A percentile compares a stretch with the other conserved stretches of the same genome.
phyloP scores from a whole-genome alignment of 2,113 vertebrate genomes.

The Urocitellus parryii region DNA sequence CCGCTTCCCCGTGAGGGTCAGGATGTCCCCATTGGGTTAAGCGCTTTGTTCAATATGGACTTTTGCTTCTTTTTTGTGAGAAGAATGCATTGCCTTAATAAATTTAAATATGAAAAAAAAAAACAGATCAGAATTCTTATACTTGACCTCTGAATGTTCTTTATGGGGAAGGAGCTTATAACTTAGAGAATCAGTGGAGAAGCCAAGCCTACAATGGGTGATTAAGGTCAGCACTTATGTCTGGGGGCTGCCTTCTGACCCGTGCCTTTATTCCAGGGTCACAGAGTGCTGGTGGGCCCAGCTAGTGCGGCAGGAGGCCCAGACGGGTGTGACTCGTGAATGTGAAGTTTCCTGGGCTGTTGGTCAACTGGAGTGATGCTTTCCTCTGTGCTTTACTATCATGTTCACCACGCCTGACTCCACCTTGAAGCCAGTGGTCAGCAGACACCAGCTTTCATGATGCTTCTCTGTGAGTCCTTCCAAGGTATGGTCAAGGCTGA shows the following conservation, averaged over 20 bases:
- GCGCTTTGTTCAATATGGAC: background rate
- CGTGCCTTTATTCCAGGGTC: background rate
- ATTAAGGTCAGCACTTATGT: background rate
- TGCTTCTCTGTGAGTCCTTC: background rate
- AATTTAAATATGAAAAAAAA: background rate
- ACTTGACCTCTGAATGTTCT: background rate
- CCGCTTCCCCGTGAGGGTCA: background rate
- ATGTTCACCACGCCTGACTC: background rate
- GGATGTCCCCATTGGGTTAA: background rate
- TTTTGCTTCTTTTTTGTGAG: background rate
- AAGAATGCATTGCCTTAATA: background rate
- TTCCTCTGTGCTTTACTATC: background rate
- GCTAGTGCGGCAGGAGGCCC: background rate
- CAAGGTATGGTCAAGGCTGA: too few relatives aligned
- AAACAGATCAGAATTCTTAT: background rate
- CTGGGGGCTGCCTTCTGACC: background rate
- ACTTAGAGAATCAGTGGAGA: background rate
- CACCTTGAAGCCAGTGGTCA: background rate
- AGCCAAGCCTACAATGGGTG: background rate
- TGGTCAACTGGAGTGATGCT: background rate
- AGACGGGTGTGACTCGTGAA: background rate
- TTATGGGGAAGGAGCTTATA: background rate
- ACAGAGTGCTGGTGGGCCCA: background rate
- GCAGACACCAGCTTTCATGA: background rate
- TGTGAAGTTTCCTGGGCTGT: background rate